These are phyloP conservation scores for Pangasius djambal DNA, from an alignment of 2,797 vertebrate genomes.

Conservation along the genomic window DNA sequence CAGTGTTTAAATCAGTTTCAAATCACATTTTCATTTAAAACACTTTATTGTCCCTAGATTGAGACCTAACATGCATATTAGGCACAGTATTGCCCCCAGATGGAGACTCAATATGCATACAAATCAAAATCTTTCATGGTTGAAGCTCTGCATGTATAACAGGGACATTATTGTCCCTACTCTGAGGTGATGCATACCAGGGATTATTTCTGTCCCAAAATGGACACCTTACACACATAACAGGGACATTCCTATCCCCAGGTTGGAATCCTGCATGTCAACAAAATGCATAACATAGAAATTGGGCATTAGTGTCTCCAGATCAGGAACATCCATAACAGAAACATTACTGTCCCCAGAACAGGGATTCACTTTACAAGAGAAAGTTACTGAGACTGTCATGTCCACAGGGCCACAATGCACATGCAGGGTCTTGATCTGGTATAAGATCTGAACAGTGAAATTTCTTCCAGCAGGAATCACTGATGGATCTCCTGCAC, in stretches of 20 bases:
- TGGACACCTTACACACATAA: not conserved
- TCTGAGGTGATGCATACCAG: not conserved
- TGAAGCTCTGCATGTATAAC: not conserved
- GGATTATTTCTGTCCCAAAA: not conserved
- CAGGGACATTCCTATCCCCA: not conserved
- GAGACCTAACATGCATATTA: not conserved
- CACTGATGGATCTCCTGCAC: not conserved
- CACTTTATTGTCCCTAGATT: not conserved
- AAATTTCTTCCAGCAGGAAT: not conserved
- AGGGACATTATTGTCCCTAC: not conserved
- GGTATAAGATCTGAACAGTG: not conserved
- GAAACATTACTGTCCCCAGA: not conserved
- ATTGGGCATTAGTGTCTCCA: not conserved
- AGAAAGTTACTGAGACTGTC: not conserved
- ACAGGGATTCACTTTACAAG: not conserved
- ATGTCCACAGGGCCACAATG: not conserved
- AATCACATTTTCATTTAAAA: not conserved
- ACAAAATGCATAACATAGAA: not conserved
- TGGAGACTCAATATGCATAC: not conserved
- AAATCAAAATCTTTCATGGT: not conserved
- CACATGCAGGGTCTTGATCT: not conserved
- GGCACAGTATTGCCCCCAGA: not conserved
- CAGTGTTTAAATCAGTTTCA: not conserved
- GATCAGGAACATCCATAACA: not conserved
- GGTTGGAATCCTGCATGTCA: not conserved